phyloP scores from a whole-genome alignment of 2,888 invertebrate genomes.

The Charanyca ferruginea region DNA sequence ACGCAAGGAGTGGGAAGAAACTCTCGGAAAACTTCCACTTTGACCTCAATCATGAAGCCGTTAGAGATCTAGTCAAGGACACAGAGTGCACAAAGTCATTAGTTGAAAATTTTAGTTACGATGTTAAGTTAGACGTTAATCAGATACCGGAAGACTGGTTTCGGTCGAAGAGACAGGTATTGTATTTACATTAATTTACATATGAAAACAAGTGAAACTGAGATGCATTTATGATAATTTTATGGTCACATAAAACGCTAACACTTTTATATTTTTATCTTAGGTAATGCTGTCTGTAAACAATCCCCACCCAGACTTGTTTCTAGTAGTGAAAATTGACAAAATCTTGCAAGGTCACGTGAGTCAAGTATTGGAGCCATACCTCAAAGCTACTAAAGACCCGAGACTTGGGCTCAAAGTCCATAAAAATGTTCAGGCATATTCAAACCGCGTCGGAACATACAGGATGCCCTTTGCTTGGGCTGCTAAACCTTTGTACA shows the following conservation, averaged over 20 bases:
- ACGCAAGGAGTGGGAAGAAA: constrained; percentile 96
- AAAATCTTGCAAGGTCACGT: constrained; percentile 98
- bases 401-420: constrained; percentile 95
- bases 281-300: constrained; percentile 97
- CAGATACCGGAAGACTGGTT: constrained; percentile 95
- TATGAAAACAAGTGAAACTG: constrained; percentile 40
- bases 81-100: constrained; percentile 87
- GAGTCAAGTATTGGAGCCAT: constrained; percentile 96
- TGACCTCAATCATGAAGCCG: constrained; percentile 95
- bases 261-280: constrained; percentile 53
- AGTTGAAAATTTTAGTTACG: constrained; percentile 89
- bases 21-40: constrained; percentile 98
- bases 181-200: constrained; percentile 18
- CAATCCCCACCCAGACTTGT: constrained; percentile 97
- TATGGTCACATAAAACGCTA: constrained; percentile 1
- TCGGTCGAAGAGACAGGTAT: constrained; percentile 92
- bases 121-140: constrained; percentile 92
- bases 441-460: constrained; percentile 96
- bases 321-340: constrained; percentile 97
- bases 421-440: constrained; percentile 95
- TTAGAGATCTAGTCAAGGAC: constrained; percentile 90
- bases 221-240: constrained; percentile 20
- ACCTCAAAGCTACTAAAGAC: constrained; percentile 95
- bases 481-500: constrained; percentile 97
- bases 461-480: constrained; percentile 99